These are phyloP conservation scores for Akabosia matsudoensis DNA, from an alignment of 1,140 invertebrate species.

Conservation along the genomic window DNA sequence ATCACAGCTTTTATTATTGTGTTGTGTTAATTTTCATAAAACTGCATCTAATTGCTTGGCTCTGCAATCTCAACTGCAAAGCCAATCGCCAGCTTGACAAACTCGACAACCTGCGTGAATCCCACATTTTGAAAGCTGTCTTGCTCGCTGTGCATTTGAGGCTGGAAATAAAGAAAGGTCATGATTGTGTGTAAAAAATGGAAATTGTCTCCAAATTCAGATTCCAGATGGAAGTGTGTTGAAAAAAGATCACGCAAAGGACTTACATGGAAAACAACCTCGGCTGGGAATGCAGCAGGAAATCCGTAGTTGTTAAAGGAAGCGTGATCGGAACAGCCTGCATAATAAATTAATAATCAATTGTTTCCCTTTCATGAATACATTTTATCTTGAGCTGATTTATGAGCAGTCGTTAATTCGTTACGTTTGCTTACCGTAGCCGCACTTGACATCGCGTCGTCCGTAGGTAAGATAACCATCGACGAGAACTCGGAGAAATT, in stretches of 20 bases:
- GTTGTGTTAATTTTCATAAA: not conserved
- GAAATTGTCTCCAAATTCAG: too few species aligned
- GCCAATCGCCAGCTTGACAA: slow-evolving; percentile 6
- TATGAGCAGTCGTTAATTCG: not conserved
- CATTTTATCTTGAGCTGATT: not conserved
- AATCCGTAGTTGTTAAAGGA: not conserved
- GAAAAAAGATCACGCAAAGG: too few species aligned
- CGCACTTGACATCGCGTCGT: not conserved
- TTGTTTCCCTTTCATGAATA: too few species aligned
- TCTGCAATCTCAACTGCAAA: slow-evolving; percentile 17
- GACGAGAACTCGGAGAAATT: not conserved
- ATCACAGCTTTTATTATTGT: not conserved
- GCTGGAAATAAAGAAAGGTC: not conserved
- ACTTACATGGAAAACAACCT: slow-evolving; percentile 12
- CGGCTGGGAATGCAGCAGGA: slow-evolving; percentile 3
- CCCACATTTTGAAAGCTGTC: not conserved
- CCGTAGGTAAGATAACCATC: slow-evolving; percentile 3
- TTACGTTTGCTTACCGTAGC: too few species aligned
- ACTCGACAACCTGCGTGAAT: slow-evolving; percentile 16
- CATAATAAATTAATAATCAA: too few species aligned
- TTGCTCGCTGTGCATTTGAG: not conserved
- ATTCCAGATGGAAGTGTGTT: too few species aligned
- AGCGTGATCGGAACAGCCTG: slow-evolving; percentile 11
- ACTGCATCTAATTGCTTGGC: not conserved
- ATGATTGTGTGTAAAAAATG: too few species aligned